Conservation (phyloP, 2,888 invertebrate species). For the Oligia strigilis region DNA sequence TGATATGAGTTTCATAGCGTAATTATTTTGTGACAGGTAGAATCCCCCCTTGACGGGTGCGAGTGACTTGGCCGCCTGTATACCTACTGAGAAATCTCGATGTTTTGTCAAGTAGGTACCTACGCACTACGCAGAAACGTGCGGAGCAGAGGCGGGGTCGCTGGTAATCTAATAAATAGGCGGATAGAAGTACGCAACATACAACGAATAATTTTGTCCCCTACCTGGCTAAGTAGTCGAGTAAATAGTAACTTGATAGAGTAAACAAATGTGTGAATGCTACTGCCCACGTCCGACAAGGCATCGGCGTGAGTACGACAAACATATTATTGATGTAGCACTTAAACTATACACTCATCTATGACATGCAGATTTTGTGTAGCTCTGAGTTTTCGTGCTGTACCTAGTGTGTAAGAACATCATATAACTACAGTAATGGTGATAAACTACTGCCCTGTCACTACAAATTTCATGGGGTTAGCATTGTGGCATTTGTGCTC, state of each 20-base stretch:
- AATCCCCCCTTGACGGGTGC: not conserved
- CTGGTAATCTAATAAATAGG: not conserved
- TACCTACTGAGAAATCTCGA: not conserved
- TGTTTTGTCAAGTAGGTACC: not conserved
- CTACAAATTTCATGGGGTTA: not conserved
- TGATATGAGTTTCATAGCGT: not conserved
- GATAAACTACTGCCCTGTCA: not conserved
- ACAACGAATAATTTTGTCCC: not conserved
- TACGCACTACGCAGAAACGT: not conserved
- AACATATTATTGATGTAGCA: slow-evolving; percentile 69
- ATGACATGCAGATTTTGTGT: slow-evolving; percentile 35
- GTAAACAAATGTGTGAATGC: slow-evolving; percentile 68
- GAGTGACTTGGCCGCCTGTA: not conserved
- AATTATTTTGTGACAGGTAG: not conserved
- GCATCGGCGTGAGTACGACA: slow-evolving; percentile 71
- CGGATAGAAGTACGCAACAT: not conserved
- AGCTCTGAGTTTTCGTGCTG: slow-evolving; percentile 23
- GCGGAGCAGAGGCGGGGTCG: not conserved
- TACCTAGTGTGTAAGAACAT: not conserved
- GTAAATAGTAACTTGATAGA: slow-evolving; percentile 7
- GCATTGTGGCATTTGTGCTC: not conserved
- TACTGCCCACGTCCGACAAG: slow-evolving; percentile 72
- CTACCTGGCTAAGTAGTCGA: not conserved
- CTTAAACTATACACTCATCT: slow-evolving; percentile 55
- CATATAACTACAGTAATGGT: no score